Evolutionary conservation across 2,113 vertebrate species (phyloP).

Genomic region (Hypocryptadius cinnamomeus): DNA sequence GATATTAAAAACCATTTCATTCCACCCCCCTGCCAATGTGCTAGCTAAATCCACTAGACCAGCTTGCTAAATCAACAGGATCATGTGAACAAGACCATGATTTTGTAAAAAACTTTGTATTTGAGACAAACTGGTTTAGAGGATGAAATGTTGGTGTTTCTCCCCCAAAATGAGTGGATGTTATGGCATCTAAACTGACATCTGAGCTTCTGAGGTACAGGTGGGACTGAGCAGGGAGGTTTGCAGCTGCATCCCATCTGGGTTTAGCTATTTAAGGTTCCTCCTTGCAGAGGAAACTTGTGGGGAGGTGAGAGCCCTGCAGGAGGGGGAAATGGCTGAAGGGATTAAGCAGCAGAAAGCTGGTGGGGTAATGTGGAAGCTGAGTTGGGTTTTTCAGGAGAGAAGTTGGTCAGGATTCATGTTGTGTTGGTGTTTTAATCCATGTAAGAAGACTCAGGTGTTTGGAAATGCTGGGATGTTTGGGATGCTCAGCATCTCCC

Average conservation of each 20-base stretch:
- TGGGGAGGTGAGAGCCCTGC: neutral
- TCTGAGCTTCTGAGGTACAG: neutral
- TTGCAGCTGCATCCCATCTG: neutral
- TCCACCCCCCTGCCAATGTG: neutral
- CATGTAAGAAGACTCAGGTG: neutral
- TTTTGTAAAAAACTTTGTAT: neutral
- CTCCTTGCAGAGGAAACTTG: neutral
- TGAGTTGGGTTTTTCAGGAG: neutral
- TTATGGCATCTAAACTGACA: neutral
- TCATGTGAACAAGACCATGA: neutral
- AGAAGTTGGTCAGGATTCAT: neutral
- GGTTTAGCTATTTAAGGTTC: neutral
- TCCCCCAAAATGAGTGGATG: neutral
- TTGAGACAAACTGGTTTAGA: neutral
- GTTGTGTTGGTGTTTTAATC: neutral
- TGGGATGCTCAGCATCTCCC: neutral
- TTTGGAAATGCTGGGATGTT: neutral
- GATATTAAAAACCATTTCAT: neutral
- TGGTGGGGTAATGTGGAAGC: neutral
- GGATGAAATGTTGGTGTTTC: neutral
- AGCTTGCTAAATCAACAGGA: neutral
- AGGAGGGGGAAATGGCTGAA: too few species aligned
- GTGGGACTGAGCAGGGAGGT: neutral
- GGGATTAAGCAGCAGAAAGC: neutral
- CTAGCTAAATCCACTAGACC: neutral